Evolutionary conservation across 2,888 invertebrate species (phyloP).

Genomic region (Cephus pygmeus): DNA sequence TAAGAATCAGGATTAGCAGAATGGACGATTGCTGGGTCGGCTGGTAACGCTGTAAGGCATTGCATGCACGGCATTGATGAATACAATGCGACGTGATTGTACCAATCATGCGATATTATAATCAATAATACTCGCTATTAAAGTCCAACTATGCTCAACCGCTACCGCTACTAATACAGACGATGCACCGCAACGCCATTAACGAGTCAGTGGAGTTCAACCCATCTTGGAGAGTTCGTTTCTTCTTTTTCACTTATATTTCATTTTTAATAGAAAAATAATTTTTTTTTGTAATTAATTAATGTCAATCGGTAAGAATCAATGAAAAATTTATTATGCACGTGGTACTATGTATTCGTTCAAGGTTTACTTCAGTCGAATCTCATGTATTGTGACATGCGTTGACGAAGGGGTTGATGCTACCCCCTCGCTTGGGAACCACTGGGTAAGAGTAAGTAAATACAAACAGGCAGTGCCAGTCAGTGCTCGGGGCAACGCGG

Average conservation of each 20-base stretch:
- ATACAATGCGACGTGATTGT: slow-evolving; percentile 56
- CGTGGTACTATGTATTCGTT: neutral
- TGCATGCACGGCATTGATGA: slow-evolving; percentile 55
- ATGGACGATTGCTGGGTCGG: neutral
- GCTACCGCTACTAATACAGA: slow-evolving; percentile 36
- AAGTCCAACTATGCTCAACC: slow-evolving; percentile 43
- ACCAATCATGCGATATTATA: slow-evolving; percentile 63
- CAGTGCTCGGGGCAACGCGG: slow-evolving; percentile 29
- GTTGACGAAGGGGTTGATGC: neutral
- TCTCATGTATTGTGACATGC: neutral
- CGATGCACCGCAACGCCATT: slow-evolving; percentile 36
- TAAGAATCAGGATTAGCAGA: neutral
- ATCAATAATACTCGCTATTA: slow-evolving; percentile 58
- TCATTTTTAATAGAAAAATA: neutral
- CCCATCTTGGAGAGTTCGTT: neutral
- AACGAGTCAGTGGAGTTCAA: slow-evolving; percentile 24
- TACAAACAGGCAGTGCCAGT: slow-evolving; percentile 26
- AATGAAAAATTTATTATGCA: neutral
- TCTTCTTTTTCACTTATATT: neutral
- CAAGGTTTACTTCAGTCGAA: neutral
- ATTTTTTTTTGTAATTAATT: neutral
- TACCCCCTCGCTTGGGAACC: slow-evolving; percentile 28
- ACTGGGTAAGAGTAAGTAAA: slow-evolving; percentile 42
- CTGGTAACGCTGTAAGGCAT: slow-evolving; percentile 14
- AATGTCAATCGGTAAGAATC: neutral